phyloP scores from a whole-genome alignment of 2,888 invertebrate species.

The Sisyra nigra region DNA sequence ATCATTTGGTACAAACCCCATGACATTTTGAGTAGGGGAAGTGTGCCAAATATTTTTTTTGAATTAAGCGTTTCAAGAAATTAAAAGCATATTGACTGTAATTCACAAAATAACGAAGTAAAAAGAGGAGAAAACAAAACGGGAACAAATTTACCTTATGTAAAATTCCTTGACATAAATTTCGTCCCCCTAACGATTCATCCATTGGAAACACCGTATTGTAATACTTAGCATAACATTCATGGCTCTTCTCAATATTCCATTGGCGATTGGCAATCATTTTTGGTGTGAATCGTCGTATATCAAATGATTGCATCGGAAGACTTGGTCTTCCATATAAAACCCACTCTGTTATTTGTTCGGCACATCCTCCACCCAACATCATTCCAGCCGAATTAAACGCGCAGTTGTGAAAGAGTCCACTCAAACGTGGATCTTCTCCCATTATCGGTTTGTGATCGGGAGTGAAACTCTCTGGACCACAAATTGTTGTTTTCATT shows the following conservation, averaged over 20 bases:
- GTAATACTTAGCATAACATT: constrained; percentile 81
- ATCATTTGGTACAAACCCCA: too few species aligned
- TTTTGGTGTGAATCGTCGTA: constrained; percentile 62
- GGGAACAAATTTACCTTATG: constrained; percentile 38
- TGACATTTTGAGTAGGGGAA: too few species aligned
- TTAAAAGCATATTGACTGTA: too few species aligned
- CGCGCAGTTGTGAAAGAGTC: constrained; percentile 73
- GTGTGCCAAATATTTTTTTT: too few species aligned
- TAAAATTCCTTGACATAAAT: constrained; percentile 47
- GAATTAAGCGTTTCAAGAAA: too few species aligned
- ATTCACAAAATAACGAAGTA: too few species aligned
- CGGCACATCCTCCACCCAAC: constrained; percentile 75
- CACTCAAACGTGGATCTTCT: constrained; percentile 50
- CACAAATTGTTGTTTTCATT: constrained; percentile 74
- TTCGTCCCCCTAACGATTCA: constrained; percentile 66
- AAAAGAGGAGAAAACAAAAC: background rate
- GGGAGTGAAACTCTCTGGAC: constrained; percentile 84
- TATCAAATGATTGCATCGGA: constrained; percentile 76
- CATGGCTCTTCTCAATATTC: constrained; percentile 71
- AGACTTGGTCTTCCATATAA: constrained; percentile 63
- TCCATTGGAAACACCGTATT: constrained; percentile 68
- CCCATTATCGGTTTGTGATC: constrained; percentile 83
- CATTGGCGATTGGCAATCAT: constrained; percentile 56
- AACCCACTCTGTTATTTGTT: constrained; percentile 77
- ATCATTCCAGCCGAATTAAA: constrained; percentile 89